Conservation (phyloP, 2,888 invertebrate species). For the Cheilosia urbana region DNA sequence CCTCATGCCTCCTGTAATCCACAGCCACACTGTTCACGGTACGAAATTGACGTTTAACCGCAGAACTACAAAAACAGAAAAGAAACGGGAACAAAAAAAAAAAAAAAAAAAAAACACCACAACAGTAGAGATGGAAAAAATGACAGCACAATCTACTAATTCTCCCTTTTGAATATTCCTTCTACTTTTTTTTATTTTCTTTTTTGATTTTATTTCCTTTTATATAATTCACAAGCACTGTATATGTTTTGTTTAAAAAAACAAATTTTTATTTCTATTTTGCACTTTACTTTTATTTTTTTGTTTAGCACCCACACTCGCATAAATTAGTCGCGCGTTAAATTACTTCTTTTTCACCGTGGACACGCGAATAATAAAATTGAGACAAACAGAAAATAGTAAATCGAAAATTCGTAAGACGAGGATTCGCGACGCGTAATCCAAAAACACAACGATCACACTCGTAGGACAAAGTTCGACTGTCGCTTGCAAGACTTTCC, state of each 20-base stretch:
- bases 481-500: slow-evolving; percentile 66
- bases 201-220: slow-evolving; percentile 34
- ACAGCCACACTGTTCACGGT: slow-evolving; percentile 19
- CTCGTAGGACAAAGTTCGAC: slow-evolving; percentile 70
- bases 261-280: slow-evolving; percentile 42
- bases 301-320: slow-evolving; percentile 46
- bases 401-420: slow-evolving; percentile 60
- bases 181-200: slow-evolving; percentile 28
- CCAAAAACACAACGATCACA: slow-evolving; percentile 56
- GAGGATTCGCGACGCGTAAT: slow-evolving; percentile 61
- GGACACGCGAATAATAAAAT: slow-evolving; percentile 29
- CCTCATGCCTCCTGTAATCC: slow-evolving; percentile 63
- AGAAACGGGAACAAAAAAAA: slow-evolving; percentile 28
- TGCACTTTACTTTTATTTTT: slow-evolving; percentile 14
- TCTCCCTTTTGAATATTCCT: slow-evolving; percentile 38
- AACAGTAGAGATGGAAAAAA: slow-evolving; percentile 54
- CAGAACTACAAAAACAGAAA: slow-evolving; percentile 28
- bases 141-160: slow-evolving; percentile 56
- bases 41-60: slow-evolving; percentile 63
- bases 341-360: slow-evolving; percentile 24
- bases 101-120: slow-evolving; percentile 36
- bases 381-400: slow-evolving; percentile 45
- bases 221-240: slow-evolving; percentile 49
- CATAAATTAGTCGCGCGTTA: slow-evolving; percentile 48
- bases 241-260: slow-evolving; percentile 47